Base-by-base conservation (phyloP, 2,888 invertebrate species). In the Dicranocentrus wangi region DNA sequence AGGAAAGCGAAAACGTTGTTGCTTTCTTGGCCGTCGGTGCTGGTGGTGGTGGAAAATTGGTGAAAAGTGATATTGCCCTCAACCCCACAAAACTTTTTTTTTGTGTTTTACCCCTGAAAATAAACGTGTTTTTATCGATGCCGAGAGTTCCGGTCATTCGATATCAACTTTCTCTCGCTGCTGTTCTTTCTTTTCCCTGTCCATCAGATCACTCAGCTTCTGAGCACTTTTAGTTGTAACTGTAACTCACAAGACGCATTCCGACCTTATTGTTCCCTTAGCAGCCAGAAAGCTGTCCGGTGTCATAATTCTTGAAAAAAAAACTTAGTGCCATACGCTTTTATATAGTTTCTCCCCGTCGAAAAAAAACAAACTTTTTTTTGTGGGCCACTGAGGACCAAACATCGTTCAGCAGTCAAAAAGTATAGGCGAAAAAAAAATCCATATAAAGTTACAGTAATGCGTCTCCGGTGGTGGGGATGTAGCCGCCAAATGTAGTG, bases 401-500 rank as follows among this genome's bases (percentile, higher is more conserved):
- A 71, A 79, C 79, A 79, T 79, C 79, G 71, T 79, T 71, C 71
- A 70, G 42, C 79, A 71, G 79, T 79, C 72, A 78, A 78, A 78
- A 70, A 60, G 68, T 61, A 61, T 23, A 73, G 47, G 60, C 8
- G 43, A 42, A 32, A 73, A 51, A 63, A 63, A n/a, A 47, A 47
- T 47, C 21, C 55, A 55, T 55, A 55, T 19, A 55, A 55, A 32
- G 32, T 32, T 32, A 32, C n/a, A n/a, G n/a, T n/a, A n/a, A n/a
- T n/a, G n/a, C n/a, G n/a, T n/a, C n/a, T n/a, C n/a, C n/a, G n/a
- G n/a, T n/a, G n/a, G n/a, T 32, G 32, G 3, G 32, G 32, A 32
- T 32, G 32, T 32, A 10, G 10, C 5, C 3, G 10, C 32, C 10
- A 32, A 10, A 32, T 32, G 5, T 10, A 32, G 3, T 32, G 32